phyloP scores from a whole-genome alignment of 2,888 invertebrate genomes.

The Amphipyra berbera region DNA sequence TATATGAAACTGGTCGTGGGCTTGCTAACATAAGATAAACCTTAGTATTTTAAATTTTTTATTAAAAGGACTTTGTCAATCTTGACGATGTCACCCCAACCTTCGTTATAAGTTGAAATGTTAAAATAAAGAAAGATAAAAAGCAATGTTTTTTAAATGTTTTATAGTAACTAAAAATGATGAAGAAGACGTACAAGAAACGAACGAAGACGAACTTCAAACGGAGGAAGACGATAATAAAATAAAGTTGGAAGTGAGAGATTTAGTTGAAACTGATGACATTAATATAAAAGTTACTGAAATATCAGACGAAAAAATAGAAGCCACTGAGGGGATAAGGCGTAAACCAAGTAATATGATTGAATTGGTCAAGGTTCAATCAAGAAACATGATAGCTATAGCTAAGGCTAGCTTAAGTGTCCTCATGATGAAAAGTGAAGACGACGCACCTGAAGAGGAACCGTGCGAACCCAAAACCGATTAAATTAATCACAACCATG shows the following conservation, averaged over 20 bases:
- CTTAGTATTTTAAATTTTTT: no score
- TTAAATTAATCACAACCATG: neutral
- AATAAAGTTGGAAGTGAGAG: conserved; percentile 56
- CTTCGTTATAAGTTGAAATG: neutral
- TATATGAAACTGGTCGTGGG: no score
- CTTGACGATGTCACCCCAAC: no score
- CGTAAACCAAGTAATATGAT: neutral
- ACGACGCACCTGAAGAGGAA: neutral
- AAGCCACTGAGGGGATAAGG: neutral
- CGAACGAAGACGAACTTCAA: no score
- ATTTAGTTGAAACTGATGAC: conserved; percentile 34
- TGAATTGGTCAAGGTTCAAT: neutral
- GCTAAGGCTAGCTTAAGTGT: neutral
- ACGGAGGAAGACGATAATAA: conserved; percentile 60
- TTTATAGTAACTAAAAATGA: neutral
- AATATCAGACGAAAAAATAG: neutral
- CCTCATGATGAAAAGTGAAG: neutral
- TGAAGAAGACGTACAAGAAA: conserved; percentile 3
- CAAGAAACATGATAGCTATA: neutral
- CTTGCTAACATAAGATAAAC: no score
- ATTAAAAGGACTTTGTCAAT: neutral
- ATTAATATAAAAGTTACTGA: conserved; percentile 2
- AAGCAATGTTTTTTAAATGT: neutral
- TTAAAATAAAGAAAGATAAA: neutral
- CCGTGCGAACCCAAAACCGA: no score